Base-by-base conservation (phyloP, 2,888 invertebrate species). In the Chouioia cunea region DNA sequence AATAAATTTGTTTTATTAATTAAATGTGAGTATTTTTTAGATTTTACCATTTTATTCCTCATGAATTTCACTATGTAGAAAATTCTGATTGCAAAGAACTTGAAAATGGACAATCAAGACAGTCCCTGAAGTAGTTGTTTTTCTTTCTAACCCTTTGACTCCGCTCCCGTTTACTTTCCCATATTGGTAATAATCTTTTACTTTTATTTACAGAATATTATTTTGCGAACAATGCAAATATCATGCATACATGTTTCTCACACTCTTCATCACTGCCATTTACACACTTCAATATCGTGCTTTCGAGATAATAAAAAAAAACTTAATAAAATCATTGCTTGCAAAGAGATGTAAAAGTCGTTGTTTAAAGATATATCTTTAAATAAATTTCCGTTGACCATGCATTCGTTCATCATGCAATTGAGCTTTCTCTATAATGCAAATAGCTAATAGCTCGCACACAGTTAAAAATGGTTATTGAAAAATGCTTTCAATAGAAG, bases 191-290 rank as follows among this genome's bases (percentile, higher is more conserved):
- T 50, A 50, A 62, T 54, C 62, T 60, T 66, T 65, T 52, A 52
- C 36, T 72, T 68, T 70, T 73, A 71, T 73, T 12, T 71, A 71
- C 70, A 73, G 44, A 56, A 48, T 52, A 57, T 62, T 62, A 23
- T 65, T 73, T 65, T 58, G 23, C 15, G 53, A 73, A 73, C 44
- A 68, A 67, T 52, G 47, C 44, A 20, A 65, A 56, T 65, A 14
- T 18, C 54, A 50, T 44, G 27, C 57, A 67, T 43, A 59, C 70
- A 20, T 50, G 16, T 50, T 50, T 50, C 18, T 50, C 50, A 16
- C 50, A 50, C 16, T n/a, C 4, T 50, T 8, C 6, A 36, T 36
- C 36, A 10, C 36, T 36, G 10, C 10, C 36, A 36, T 36, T 59
- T 54, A 3, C 46, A 65, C 57, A 60, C 23, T 46, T 22, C 27